A percentile compares a stretch with the other conserved stretches of the same genome.
These are phyloP conservation scores for Polydesmus complanatus DNA, from an alignment of 2,888 invertebrate species.

Conservation along the genomic window DNA sequence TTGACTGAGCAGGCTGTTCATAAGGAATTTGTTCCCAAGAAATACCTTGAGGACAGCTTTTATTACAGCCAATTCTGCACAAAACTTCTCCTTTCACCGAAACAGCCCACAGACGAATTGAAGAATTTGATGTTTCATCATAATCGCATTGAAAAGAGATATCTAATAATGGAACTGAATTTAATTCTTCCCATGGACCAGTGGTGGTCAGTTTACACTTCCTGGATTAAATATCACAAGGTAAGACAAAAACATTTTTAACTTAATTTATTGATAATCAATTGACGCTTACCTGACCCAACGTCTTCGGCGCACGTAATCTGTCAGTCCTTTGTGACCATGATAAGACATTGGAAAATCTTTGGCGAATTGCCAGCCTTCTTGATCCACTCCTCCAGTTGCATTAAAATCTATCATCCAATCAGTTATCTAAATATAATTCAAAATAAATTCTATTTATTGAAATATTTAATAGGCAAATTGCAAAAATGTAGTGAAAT, in stretches of 20 bases:
- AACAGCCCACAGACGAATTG: slow-evolving; percentile 55
- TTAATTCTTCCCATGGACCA: slow-evolving; percentile 78
- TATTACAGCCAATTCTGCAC: slow-evolving; percentile 60
- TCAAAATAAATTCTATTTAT: background rate
- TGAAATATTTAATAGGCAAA: background rate
- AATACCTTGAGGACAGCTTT: slow-evolving; percentile 52
- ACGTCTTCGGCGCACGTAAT: slow-evolving; percentile 68
- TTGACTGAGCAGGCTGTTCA: slow-evolving; percentile 56
- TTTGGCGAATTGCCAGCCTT: slow-evolving; percentile 91
- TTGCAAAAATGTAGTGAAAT: background rate
- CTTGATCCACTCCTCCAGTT: slow-evolving; percentile 74
- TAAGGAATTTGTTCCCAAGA: slow-evolving; percentile 68
- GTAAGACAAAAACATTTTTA: background rate
- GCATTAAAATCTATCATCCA: slow-evolving; percentile 87
- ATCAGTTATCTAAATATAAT: slow-evolving; percentile 51
- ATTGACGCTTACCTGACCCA: slow-evolving; percentile 41
- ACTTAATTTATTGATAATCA: too few relatives aligned
- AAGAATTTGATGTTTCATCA: slow-evolving; percentile 28
- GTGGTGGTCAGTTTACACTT: slow-evolving; percentile 65
- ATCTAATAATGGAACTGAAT: slow-evolving; percentile 70
- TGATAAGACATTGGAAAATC: slow-evolving; percentile 82
- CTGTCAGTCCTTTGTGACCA: slow-evolving; percentile 69
- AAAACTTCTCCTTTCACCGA: slow-evolving; percentile 76
- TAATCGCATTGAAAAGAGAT: slow-evolving; percentile 53
- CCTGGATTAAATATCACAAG: slow-evolving; percentile 40